phyloP scores from a whole-genome alignment of 2,113 vertebrate species.

The Mola mola region DNA sequence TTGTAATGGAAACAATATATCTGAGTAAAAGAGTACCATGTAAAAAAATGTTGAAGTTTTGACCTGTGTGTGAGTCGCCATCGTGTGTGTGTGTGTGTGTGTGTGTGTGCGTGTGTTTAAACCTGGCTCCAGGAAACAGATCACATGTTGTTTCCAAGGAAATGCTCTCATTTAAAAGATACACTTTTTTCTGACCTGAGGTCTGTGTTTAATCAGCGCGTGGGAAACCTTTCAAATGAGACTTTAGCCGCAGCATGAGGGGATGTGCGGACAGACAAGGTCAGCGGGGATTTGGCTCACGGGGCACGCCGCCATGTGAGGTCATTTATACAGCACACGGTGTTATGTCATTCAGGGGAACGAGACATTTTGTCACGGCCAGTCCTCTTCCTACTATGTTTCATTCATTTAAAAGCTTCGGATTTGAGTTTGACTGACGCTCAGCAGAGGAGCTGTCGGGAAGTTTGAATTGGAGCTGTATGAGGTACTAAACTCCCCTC shows the following conservation, averaged over 20 bases:
- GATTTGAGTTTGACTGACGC: slow-evolving; percentile 15
- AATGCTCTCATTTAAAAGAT: neutral
- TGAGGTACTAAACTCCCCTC: too few relatives aligned
- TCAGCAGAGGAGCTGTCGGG: too few relatives aligned
- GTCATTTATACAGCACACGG: slow-evolving; percentile 46
- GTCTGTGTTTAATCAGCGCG: slow-evolving; percentile 37
- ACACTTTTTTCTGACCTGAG: slow-evolving; percentile 19
- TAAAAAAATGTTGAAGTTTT: too few relatives aligned
- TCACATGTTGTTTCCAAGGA: neutral
- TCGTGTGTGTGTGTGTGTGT: neutral
- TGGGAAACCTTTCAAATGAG: slow-evolving; percentile 41
- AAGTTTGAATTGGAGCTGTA: too few relatives aligned
- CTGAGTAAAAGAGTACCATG: too few relatives aligned
- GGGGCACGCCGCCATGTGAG: slow-evolving; percentile 34
- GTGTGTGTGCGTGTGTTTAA: neutral
- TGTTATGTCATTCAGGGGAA: slow-evolving; percentile 37
- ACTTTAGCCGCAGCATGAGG: slow-evolving; percentile 34
- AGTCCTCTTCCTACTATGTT: neutral
- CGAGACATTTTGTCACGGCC: slow-evolving; percentile 1
- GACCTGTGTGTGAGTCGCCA: slow-evolving; percentile 5
- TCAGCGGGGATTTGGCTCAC: slow-evolving; percentile 65
- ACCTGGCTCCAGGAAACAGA: neutral
- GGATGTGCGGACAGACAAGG: slow-evolving; percentile 48
- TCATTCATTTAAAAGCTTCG: slow-evolving; percentile 29
- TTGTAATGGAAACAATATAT: too few relatives aligned